Evolutionary conservation across 2,797 vertebrate species (phyloP).

Genomic region (Lophura swinhoii): DNA sequence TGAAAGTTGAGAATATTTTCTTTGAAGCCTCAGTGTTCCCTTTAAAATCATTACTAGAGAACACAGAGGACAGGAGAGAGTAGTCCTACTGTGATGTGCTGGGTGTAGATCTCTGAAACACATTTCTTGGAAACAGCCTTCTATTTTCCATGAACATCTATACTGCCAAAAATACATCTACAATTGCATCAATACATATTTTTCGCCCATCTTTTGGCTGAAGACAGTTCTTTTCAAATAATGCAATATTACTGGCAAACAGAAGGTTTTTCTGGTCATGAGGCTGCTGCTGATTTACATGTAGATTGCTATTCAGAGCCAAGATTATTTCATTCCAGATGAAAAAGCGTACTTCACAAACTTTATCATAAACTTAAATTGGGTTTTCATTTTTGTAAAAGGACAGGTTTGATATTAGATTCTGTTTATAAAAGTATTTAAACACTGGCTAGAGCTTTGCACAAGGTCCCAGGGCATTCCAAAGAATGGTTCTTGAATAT

Average conservation of each 20-base stretch:
- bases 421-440: not conserved
- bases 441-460: not conserved
- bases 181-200: constrained; percentile 5
- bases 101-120: not conserved
- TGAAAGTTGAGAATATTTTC: constrained; percentile 38
- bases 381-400: constrained; percentile 1
- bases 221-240: not conserved
- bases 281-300: constrained; percentile 25
- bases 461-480: not conserved
- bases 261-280: constrained; percentile 6
- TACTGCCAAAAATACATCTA: not conserved
- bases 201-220: not conserved
- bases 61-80: not conserved
- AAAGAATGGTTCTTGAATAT: not conserved
- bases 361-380: not conserved
- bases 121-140: not conserved
- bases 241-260: not conserved
- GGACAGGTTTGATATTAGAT: not conserved
- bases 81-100: not conserved
- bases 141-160: not conserved
- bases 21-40: constrained; percentile 28
- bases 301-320: constrained; percentile 34
- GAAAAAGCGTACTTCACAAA: constrained; percentile 22
- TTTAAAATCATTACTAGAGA: constrained; percentile 35
- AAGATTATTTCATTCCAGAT: not conserved